Evolutionary conservation across 2,888 invertebrate species (phyloP).

Genomic region (Drosophila sordidula): DNA sequence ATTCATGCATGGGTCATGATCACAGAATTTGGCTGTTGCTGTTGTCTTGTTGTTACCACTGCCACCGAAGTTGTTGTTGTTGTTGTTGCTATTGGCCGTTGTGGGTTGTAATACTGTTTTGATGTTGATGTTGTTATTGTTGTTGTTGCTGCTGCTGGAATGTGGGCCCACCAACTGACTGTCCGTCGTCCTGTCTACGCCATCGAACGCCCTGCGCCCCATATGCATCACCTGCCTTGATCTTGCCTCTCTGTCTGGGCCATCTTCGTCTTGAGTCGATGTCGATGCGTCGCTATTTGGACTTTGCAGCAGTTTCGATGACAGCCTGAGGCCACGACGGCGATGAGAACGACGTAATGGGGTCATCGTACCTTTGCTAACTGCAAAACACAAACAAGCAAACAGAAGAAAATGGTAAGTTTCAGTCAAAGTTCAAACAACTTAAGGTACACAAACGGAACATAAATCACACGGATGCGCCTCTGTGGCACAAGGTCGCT

Average conservation of each 20-base stretch:
- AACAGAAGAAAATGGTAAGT: conserved; percentile 4
- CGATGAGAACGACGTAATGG: conserved; percentile 38
- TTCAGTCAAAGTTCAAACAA: conserved; percentile 9
- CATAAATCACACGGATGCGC: not conserved
- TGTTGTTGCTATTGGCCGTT: conserved; percentile 45
- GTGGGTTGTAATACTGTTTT: conserved; percentile 73
- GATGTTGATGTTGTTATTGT: conserved; percentile 32
- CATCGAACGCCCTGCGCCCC: conserved; percentile 32
- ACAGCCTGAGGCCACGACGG: conserved; percentile 32
- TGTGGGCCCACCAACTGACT: conserved; percentile 32
- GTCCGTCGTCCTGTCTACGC: conserved; percentile 9
- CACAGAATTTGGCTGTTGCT: conserved; percentile 42
- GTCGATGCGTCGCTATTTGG: conserved; percentile 30
- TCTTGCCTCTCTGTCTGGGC: conserved; percentile 10
- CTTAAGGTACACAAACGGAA: conserved; percentile 7
- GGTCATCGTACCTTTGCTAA: conserved; percentile 64
- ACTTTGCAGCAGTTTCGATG: conserved; percentile 27
- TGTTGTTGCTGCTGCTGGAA: conserved; percentile 40
- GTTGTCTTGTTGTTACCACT: conserved; percentile 15
- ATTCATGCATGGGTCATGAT: conserved; percentile 32
- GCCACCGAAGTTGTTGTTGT: conserved; percentile 21
- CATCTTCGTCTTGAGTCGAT: conserved; percentile 18
- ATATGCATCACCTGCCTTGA: conserved; percentile 9
- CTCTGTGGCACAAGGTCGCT: conserved; percentile 4
- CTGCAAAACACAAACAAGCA: conserved; percentile 50